Evolutionary conservation across 2,797 vertebrate species (phyloP), one percentile per base, ranked within the genome.

Genomic region (Urophycis tenuis): DNA sequence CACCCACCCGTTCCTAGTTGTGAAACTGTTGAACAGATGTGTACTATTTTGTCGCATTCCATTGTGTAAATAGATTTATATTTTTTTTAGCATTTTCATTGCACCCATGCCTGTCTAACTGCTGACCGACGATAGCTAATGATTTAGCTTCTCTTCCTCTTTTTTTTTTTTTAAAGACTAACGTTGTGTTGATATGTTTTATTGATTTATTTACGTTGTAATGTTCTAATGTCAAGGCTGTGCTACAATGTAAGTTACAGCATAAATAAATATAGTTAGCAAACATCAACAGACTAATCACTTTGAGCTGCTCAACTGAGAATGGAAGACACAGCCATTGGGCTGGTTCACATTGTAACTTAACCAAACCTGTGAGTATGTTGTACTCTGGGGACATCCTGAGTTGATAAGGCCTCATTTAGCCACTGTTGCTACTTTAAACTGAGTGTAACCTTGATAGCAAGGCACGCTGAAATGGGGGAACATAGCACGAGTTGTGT

Each of bases 121-220:
- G 53, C 53, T 60, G 45, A 17, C 45, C 17, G 22, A 60, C n/a
- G 53, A 25, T 60, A 45, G 41, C 41, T 15, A 15, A 60, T 60
- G 9, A 60, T 9, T n/a, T 60, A 60, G 53, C 53, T 60, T 60
- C n/a, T 60, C 53, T 19, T 60, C 25, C 53, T 67, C 10, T 12
- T 29, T 67, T 67, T 67, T n/a, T 29, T 67, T 67, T 67, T 67
- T 67, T 67, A 67, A 67, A 11, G 60, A 67, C 60, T 67, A 67
- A 67, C 29, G 45, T 53, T 29, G n/a, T 29, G 60, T 29, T 67
- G 25, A 67, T 67, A 29, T 29, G 25, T 67, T 29, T 29, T 25
- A 12, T 67, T 29, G 60, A 67, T 67, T 67, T 29, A 67, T 67
- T 60, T 60, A 60, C 25, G 53, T 29, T 29, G 29, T 29, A 11